Conservation (phyloP, 2,113 vertebrate species). For the Castor canadensis region DNA sequence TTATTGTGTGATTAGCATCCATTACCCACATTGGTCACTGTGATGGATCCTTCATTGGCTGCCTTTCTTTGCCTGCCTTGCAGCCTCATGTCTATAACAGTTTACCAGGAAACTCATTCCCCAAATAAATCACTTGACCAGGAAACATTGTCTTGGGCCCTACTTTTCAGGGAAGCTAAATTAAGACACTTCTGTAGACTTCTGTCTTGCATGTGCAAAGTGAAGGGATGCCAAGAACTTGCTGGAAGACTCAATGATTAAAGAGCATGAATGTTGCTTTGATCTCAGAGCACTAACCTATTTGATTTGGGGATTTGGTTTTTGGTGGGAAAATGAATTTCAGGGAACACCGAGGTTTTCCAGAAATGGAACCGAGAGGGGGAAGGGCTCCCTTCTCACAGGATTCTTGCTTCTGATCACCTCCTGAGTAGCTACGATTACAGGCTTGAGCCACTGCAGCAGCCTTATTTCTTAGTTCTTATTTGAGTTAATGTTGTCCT, state of each 20-base stretch:
- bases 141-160: too few relatives aligned
- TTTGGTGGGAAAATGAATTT: not conserved
- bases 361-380: not conserved
- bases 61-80: not conserved
- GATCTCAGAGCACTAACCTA: not conserved
- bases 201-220: not conserved
- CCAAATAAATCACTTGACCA: not conserved
- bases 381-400: too few relatives aligned
- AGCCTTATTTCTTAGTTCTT: not conserved
- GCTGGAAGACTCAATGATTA: not conserved
- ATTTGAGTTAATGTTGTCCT: not conserved
- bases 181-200: not conserved
- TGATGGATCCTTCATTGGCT: accelerated
- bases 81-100: accelerated
- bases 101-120: not conserved
- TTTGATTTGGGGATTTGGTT: accelerated
- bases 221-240: accelerated
- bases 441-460: too few relatives aligned
- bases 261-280: accelerated
- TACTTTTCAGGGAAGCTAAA: not conserved
- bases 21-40: accelerated
- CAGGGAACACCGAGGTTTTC: not conserved
- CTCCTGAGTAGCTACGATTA: too few relatives aligned
- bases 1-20: accelerated
- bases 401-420: not conserved